These are phyloP conservation scores for Lycocorax pyrrhopterus DNA, from an alignment of 2,113 vertebrate genomes.

Conservation along the genomic window DNA sequence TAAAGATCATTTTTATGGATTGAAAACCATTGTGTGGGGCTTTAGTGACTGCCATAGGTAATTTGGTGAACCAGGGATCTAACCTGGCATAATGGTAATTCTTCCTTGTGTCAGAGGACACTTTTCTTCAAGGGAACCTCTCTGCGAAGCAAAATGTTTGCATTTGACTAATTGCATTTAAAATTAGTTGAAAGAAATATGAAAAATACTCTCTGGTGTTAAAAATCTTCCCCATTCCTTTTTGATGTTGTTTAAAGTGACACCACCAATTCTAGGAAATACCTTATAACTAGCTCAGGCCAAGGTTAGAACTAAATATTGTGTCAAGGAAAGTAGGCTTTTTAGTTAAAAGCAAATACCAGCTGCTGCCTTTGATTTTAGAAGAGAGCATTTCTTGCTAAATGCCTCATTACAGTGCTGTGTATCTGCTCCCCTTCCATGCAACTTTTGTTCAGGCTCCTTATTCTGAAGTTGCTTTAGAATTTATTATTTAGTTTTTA, in stretches of 20 bases:
- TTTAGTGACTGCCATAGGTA: neutral
- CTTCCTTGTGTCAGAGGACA: neutral
- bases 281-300: neutral
- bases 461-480: neutral
- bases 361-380: neutral
- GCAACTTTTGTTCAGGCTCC: neutral
- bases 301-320: neutral
- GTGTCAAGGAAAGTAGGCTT: neutral
- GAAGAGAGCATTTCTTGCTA: neutral
- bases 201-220: neutral
- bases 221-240: neutral
- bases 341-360: slow-evolving; percentile 7
- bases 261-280: neutral
- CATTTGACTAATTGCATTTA: neutral
- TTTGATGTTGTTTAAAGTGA: neutral
- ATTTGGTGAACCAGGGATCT: neutral
- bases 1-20: neutral
- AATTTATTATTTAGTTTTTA: neutral
- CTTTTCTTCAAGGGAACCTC: neutral
- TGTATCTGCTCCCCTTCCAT: neutral
- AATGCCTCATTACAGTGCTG: neutral
- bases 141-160: neutral
- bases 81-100: neutral
- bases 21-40: neutral
- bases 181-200: slow-evolving; percentile 17